Percentiles rank a stretch among this genome's conserved stretches.
phyloP scores from a whole-genome alignment of 1,140 invertebrate genomes.

The Aporrectodea caliginosa region DNA sequence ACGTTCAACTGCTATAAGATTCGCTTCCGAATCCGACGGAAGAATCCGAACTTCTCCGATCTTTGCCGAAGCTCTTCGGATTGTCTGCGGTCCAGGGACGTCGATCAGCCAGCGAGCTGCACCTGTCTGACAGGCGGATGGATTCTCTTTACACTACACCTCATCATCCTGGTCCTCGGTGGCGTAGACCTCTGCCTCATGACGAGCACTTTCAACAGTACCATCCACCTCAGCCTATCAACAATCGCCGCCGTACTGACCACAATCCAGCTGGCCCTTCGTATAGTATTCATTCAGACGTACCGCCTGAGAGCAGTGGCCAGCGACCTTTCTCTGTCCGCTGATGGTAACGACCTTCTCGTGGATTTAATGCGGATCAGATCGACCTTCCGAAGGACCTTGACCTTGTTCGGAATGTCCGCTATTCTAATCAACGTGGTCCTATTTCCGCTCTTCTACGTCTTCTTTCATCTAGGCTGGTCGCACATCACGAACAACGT shows the following conservation, averaged over 20 bases:
- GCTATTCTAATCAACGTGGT: background rate
- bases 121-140: too few species aligned
- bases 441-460: background rate
- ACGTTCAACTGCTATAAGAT: background rate
- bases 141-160: background rate
- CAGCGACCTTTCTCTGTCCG: background rate
- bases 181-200: background rate
- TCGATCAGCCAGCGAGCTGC: too few species aligned
- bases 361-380: background rate
- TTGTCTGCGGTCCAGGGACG: background rate
- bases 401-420: background rate
- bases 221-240: background rate
- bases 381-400: background rate
- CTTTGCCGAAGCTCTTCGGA: background rate
- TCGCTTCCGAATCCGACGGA: background rate
- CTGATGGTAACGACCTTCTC: background rate
- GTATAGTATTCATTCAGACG: background rate
- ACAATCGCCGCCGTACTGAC: background rate
- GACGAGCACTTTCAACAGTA: background rate
- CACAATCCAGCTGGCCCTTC: background rate
- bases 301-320: background rate
- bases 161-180: background rate
- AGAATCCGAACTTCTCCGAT: background rate
- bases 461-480: background rate
- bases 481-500: background rate